Evolutionary conservation across 2,888 invertebrate genomes (phyloP).

Genomic region (Drosophila pseudotalamancana): DNA sequence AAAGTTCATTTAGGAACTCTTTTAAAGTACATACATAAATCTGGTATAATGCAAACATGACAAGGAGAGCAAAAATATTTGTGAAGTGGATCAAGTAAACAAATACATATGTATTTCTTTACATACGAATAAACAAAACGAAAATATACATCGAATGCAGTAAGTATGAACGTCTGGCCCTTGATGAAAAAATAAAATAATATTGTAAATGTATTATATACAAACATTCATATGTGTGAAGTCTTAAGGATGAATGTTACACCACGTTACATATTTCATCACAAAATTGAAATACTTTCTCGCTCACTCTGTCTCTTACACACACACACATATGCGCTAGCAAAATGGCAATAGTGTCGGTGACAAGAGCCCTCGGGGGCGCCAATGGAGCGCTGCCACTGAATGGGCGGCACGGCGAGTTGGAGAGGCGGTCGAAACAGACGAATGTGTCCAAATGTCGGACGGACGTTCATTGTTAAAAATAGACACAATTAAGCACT

Average conservation of each 20-base stretch:
- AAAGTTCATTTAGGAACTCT: no score
- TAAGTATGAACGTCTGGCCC: no score
- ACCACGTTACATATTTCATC: conserved; percentile 17
- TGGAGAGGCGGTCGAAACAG: conserved; percentile 14
- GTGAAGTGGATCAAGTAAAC: no score
- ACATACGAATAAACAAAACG: no score
- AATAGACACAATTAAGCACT: conserved; percentile 79
- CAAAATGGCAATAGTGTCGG: conserved; percentile 51
- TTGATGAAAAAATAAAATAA: no score
- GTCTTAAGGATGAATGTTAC: neutral
- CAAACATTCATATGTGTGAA: neutral
- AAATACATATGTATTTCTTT: no score
- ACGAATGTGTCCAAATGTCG: conserved; percentile 50
- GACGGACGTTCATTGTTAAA: conserved; percentile 67
- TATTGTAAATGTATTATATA: no score
- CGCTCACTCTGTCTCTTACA: neutral
- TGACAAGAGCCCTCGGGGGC: conserved; percentile 34
- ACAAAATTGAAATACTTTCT: conserved; percentile 18
- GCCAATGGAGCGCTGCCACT: conserved; percentile 29
- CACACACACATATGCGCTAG: conserved; percentile 8
- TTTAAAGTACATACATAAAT: no score
- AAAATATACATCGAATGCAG: no score
- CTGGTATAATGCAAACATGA: no score
- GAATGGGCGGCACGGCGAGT: neutral
- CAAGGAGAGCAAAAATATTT: no score